phyloP scores from a whole-genome alignment of 2,113 vertebrate species.

The Onychorhynchus coronatus region DNA sequence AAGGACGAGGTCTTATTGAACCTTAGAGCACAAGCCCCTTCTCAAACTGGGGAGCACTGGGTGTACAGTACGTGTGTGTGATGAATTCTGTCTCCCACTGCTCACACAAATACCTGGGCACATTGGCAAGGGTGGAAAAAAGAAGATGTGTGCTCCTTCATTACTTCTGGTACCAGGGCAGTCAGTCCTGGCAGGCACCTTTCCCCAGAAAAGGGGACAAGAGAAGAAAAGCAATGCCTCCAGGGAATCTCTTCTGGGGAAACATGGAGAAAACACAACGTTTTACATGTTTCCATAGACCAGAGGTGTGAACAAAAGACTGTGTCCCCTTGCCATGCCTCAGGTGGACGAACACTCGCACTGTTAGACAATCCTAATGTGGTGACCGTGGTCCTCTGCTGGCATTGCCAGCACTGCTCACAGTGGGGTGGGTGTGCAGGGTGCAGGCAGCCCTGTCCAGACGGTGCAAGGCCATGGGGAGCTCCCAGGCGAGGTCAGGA shows the following conservation, averaged over 20 bases:
- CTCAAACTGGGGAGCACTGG: background rate
- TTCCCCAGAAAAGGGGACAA: background rate
- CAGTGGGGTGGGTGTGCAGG: fast-evolving
- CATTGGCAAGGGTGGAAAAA: background rate
- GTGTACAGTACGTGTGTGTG: fast-evolving
- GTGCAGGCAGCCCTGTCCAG: background rate
- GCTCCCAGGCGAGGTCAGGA: background rate
- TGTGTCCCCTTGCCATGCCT: fast-evolving
- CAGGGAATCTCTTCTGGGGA: background rate
- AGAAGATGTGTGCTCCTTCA: background rate
- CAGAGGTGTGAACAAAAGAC: background rate
- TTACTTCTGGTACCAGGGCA: background rate
- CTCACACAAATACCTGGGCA: background rate
- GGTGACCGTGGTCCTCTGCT: fast-evolving
- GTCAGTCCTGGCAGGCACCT: background rate
- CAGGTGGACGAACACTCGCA: fast-evolving
- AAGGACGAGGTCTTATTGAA: background rate
- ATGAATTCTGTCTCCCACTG: background rate
- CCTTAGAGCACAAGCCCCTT: background rate
- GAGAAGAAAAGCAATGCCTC: background rate
- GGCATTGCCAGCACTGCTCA: background rate
- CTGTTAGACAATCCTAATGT: background rate
- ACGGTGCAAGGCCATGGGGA: background rate
- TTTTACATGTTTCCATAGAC: background rate
- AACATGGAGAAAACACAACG: background rate